A percentile compares a stretch with the other conserved stretches of the same genome.
Evolutionary conservation across 2,888 invertebrate genomes (phyloP).

Genomic region (Drosophila heteroneura): DNA sequence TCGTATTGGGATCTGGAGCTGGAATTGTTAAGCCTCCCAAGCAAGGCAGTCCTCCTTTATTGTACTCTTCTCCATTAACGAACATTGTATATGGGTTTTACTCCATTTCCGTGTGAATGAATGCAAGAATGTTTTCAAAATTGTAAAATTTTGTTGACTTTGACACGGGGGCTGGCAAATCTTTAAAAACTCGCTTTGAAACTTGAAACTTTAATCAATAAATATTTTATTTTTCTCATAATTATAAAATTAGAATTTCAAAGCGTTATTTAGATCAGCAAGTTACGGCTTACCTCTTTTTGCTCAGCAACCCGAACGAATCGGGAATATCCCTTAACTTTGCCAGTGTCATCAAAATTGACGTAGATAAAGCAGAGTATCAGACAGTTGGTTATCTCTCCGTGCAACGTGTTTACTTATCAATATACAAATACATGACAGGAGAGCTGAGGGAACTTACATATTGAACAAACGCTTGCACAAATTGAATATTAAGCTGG

Average conservation of each 20-base stretch:
- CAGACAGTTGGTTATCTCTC: background rate
- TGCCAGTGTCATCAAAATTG: background rate
- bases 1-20: conserved; percentile 20
- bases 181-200: background rate
- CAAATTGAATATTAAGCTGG: conserved; percentile 78
- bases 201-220: background rate
- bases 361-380: background rate
- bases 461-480: conserved; percentile 69
- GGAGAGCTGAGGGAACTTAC: conserved; percentile 10
- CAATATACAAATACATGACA: conserved; percentile 71
- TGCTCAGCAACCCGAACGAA: background rate
- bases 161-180: background rate
- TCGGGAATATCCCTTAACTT: background rate
- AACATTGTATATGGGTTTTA: background rate
- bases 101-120: background rate
- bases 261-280: background rate
- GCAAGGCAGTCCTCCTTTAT: conserved; percentile 40
- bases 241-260: background rate
- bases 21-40: conserved; percentile 54
- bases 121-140: background rate
- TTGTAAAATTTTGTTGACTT: background rate
- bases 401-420: background rate
- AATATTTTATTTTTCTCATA: background rate
- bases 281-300: background rate
- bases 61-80: background rate